Percentiles rank a stretch among this genome's conserved stretches.
phyloP scores from a whole-genome alignment of 2,797 vertebrate species.

The Miichthys miiuy region DNA sequence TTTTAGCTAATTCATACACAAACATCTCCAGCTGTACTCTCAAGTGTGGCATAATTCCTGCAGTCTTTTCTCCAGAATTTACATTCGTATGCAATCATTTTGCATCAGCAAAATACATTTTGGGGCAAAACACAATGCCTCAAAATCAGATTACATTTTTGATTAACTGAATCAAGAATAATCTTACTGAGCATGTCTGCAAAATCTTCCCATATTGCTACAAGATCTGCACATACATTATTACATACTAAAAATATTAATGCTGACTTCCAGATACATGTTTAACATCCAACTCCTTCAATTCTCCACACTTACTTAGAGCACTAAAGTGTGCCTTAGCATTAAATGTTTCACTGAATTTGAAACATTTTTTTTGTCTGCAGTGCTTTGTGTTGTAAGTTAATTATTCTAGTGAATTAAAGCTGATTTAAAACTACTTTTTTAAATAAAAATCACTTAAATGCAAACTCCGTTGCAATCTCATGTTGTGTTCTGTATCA shows the following conservation, averaged over 20 bases:
- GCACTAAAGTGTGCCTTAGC: neutral
- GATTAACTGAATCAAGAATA: constrained; percentile 9
- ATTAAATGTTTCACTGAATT: constrained; percentile 9
- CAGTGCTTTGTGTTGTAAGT: neutral
- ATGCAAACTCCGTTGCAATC: neutral
- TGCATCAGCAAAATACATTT: constrained; percentile 37
- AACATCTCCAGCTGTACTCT: constrained; percentile 59
- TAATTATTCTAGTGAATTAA: neutral
- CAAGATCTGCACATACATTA: neutral
- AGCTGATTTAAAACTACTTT: no score
- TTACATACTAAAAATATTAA: neutral
- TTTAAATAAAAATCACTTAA: neutral
- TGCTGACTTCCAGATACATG: neutral
- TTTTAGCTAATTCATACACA: constrained; percentile 51
- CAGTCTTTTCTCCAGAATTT: constrained; percentile 29
- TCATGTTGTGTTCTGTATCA: neutral
- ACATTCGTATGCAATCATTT: constrained; percentile 42
- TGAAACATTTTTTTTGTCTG: neutral
- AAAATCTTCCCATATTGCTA: constrained; percentile 9
- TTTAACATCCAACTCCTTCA: neutral
- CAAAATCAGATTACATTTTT: constrained; percentile 12
- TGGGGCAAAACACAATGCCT: constrained; percentile 18
- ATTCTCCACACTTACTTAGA: no score
- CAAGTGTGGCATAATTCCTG: constrained; percentile 27
- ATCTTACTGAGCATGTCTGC: constrained; percentile 4